Conservation (phyloP, 2,888 invertebrate genomes). For the Exephanes ischioxanthus region DNA sequence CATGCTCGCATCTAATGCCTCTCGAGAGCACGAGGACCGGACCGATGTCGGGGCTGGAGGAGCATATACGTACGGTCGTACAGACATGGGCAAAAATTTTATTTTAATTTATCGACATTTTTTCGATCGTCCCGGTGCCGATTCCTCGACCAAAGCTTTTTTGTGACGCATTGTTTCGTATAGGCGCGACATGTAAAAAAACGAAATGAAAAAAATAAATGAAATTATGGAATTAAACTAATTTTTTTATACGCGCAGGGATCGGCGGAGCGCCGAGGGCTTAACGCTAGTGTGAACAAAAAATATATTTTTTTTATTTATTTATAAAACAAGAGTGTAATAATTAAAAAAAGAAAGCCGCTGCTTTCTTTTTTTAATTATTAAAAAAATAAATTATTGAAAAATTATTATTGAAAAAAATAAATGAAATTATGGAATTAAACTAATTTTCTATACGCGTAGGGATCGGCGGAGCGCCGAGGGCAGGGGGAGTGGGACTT, state of each 20-base stretch:
- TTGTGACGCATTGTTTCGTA: neutral
- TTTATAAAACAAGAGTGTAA: neutral
- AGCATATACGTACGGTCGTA: slow-evolving; percentile 56
- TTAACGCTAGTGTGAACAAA: slow-evolving; percentile 1
- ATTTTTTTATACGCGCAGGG: neutral
- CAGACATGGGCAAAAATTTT: slow-evolving; percentile 62
- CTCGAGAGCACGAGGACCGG: slow-evolving; percentile 71
- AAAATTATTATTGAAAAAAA: too few species aligned
- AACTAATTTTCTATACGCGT: neutral
- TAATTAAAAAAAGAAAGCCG: too few species aligned
- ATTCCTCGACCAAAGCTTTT: neutral
- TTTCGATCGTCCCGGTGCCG: neutral
- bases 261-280: neutral
- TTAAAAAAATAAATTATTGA: too few species aligned
- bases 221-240: neutral
- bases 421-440: neutral
- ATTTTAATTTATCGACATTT: neutral
- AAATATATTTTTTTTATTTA: neutral
- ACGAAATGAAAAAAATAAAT: too few species aligned
- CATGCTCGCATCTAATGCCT: slow-evolving; percentile 77
- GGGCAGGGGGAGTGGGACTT: neutral
- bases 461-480: neutral
- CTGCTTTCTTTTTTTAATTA: too few species aligned
- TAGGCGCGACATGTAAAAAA: neutral
- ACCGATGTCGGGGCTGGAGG: slow-evolving; percentile 50